A percentile compares a stretch with the other conserved stretches of the same genome.
phyloP scores from a whole-genome alignment of 1,140 invertebrate genomes.

The Pseudomyrmex flavicornis region DNA sequence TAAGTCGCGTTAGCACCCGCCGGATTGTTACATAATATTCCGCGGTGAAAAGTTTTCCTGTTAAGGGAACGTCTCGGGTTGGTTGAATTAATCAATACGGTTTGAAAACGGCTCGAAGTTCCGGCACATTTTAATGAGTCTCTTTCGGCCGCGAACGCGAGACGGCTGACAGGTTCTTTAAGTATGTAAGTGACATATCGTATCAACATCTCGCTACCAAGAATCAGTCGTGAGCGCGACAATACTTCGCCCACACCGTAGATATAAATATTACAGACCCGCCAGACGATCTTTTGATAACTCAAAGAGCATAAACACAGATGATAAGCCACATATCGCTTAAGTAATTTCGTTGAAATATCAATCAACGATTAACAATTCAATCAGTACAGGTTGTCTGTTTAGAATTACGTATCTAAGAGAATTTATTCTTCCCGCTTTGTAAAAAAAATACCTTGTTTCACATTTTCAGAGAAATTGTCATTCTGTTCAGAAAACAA shows the following conservation, averaged over 20 bases:
- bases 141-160: conserved; percentile 12
- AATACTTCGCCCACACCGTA: not conserved
- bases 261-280: not conserved
- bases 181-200: conserved; percentile 34
- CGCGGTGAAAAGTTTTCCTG: conserved; percentile 54
- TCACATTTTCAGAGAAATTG: not conserved
- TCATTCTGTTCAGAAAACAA: conserved; percentile 43
- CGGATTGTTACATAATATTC: conserved; percentile 33
- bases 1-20: conserved; percentile 6
- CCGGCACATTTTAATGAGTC: conserved; percentile 56
- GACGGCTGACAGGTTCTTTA: conserved; percentile 43
- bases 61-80: conserved; percentile 30
- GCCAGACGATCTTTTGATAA: not conserved
- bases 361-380: not conserved
- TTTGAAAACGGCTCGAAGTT: conserved; percentile 18
- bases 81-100: conserved; percentile 51
- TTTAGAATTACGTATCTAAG: not conserved
- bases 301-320: not conserved
- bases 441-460: not conserved
- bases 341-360: not conserved
- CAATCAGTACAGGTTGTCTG: too few species aligned
- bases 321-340: not conserved
- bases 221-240: not conserved
- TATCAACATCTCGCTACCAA: not conserved
- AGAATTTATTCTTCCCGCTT: not conserved